phyloP scores from a whole-genome alignment of 2,113 vertebrate species.

The Phylloscopus trochiloides region DNA sequence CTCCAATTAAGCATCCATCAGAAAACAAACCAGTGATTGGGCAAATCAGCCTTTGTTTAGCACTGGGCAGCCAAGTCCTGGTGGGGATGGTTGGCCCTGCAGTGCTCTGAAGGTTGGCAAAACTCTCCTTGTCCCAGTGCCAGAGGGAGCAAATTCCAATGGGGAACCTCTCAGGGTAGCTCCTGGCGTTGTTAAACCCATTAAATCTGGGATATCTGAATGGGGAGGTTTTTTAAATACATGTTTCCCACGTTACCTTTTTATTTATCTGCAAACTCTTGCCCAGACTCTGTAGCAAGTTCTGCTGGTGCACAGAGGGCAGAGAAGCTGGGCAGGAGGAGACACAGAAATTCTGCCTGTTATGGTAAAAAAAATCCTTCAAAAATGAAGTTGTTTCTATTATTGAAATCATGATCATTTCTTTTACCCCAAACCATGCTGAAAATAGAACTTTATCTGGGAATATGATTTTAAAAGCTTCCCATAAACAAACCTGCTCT shows the following conservation, averaged over 20 bases:
- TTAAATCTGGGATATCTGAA: background rate
- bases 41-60: slow-evolving; percentile 46
- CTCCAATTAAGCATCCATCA: slow-evolving; percentile 11
- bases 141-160: background rate
- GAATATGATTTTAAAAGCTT: background rate
- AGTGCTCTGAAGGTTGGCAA: background rate
- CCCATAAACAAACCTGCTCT: background rate
- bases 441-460: background rate
- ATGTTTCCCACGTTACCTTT: rapidly evolving
- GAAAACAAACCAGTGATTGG: background rate
- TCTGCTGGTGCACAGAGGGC: background rate
- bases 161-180: background rate
- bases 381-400: background rate
- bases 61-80: background rate
- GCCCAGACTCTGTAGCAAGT: background rate
- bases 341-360: background rate
- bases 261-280: background rate
- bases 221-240: rapidly evolving
- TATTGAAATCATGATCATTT: background rate
- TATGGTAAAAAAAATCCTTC: background rate
- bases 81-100: background rate
- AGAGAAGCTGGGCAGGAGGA: background rate
- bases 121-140: background rate
- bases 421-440: background rate
- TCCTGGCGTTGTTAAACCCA: background rate